Evolutionary conservation across 2,888 invertebrate species (phyloP).

Genomic region (Tigriopus californicus): DNA sequence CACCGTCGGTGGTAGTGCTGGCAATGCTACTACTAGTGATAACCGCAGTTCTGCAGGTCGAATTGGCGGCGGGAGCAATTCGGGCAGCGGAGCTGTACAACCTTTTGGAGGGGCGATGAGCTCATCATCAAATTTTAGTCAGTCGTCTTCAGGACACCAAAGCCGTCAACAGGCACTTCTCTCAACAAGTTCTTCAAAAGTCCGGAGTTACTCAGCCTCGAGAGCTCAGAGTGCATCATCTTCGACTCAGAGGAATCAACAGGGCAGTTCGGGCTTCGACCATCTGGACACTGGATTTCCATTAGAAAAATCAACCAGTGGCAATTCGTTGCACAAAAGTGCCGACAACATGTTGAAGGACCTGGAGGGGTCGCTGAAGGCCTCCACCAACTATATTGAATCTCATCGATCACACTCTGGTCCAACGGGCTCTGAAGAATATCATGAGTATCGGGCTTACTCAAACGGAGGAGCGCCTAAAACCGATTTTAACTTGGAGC

Average conservation of each 20-base stretch:
- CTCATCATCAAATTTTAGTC: background rate
- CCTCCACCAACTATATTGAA: slow-evolving; percentile 12
- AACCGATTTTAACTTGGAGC: background rate
- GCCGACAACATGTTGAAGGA: slow-evolving; percentile 11
- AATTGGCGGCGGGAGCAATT: no score
- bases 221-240: background rate
- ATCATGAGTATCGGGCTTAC: slow-evolving; percentile 1
- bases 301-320: slow-evolving; percentile 3
- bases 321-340: background rate
- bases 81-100: no score
- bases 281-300: background rate
- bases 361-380: slow-evolving; percentile 7
- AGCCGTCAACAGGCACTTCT: background rate
- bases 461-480: background rate
- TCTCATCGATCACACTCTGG: background rate
- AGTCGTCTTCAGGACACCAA: background rate
- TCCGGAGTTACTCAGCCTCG: no score
- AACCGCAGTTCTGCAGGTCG: no score
- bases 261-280: background rate
- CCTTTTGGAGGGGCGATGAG: no score
- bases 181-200: no score
- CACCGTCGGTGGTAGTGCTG: background rate
- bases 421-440: background rate
- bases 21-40: background rate
- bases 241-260: background rate